Evolutionary conservation across 2,888 invertebrate genomes (phyloP).

Genomic region (Drosophila conformis): DNA sequence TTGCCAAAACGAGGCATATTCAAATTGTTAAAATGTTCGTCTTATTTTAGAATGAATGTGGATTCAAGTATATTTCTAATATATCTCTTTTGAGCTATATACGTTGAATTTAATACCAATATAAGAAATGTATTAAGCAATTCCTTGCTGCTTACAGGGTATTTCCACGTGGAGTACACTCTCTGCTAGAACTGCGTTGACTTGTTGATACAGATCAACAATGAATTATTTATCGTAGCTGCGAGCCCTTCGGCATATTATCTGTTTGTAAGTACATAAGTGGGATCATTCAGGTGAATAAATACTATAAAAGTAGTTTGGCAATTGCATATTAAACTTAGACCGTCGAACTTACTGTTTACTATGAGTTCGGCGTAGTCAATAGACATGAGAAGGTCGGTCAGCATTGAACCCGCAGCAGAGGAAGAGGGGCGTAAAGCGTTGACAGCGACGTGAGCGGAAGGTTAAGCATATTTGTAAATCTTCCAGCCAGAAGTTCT

Average conservation of each 20-base stretch:
- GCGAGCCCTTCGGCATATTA: constrained; percentile 60
- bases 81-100: neutral
- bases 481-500: constrained; percentile 29
- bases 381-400: constrained; percentile 52
- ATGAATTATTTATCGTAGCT: constrained; percentile 65
- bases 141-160: neutral
- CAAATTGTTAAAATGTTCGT: neutral
- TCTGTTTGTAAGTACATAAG: constrained; percentile 4
- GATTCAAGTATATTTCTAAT: neutral
- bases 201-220: constrained; percentile 26
- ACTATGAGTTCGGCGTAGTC: constrained; percentile 44
- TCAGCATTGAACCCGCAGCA: constrained; percentile 15
- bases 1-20: neutral
- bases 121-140: neutral
- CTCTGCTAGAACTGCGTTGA: neutral
- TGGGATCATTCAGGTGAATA: neutral
- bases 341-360: constrained; percentile 40
- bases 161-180: neutral
- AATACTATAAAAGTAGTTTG: constrained; percentile 11
- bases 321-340: constrained; percentile 45
- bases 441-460: constrained; percentile 33
- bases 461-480: constrained; percentile 26
- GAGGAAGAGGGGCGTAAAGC: neutral
- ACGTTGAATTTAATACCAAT: neutral
- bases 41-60: neutral